Base-by-base conservation (phyloP, 2,113 vertebrate genomes). In the Prionailurus bengalensis region DNA sequence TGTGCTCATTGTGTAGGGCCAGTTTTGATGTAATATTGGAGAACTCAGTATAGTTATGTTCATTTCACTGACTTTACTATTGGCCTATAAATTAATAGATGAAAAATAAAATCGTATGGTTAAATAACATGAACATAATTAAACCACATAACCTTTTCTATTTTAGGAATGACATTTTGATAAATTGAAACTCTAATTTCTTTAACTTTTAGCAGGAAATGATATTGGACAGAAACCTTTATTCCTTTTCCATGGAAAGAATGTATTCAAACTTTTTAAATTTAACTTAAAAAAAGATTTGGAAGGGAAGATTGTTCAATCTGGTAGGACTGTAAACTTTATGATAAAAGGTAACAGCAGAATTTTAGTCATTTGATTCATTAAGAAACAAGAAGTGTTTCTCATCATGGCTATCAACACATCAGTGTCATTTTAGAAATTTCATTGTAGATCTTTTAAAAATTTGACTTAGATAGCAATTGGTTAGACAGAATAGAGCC, bases 81-180 rank as follows among this genome's bases (percentile, higher is more conserved):
- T 93, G 74, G 65, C 19, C 86, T 95, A 96, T 93, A 89, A 98
- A 96, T 88, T 97, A 98, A 95, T 79, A 89, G 19, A 94, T 96
- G 63, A 94, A 94, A 96, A 87, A 96, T 96, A 97, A 96, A 81
- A 81, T 70, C 12, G 84, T 84, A 90, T 14, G 48, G 33, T 96
- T 86, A 92, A 97, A 96, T 86, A 98, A 33, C n/a, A 95, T 63
- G 82, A 95, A 66, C 5, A 83, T 86, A 98, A 98, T 98, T 98
- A 96, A 97, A 93, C 92, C 53, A 86, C 5, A 80, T 79, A 93
- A 94, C n/a, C n/a, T 97, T n/a, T 96, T 70, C 53, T 91, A 97
- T 55, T 97, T 98, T 78, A 33, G 23, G 14, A 95, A 39, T 98
- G 94, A 87, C 88, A 97, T 98, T 98, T 98, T 97, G 36, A 90